Evolutionary conservation across 2,797 vertebrate genomes (phyloP).

Genomic region (Cetoscarus ocellatus): DNA sequence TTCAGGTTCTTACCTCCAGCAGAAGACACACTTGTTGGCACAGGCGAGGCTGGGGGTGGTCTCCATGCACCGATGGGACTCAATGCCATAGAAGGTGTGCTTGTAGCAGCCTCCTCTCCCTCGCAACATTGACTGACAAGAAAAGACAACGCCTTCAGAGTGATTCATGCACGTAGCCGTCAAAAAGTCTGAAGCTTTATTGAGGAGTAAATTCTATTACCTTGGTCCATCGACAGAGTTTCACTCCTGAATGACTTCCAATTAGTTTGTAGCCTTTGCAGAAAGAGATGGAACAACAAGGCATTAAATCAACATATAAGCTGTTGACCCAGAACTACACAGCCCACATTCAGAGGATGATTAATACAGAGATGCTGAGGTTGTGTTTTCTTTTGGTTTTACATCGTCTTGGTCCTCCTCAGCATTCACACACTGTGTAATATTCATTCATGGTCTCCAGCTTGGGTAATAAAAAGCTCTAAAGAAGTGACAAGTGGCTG

Average conservation of each 20-base stretch:
- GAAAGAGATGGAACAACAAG: slow-evolving; percentile 18
- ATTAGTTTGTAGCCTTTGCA: slow-evolving; percentile 93
- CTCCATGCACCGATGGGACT: slow-evolving; percentile 98
- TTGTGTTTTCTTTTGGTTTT: background rate
- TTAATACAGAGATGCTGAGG: background rate
- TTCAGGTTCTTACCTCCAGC: slow-evolving; percentile 90
- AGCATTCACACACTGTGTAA: slow-evolving; percentile 2
- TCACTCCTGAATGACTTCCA: slow-evolving; percentile 96
- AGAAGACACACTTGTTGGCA: slow-evolving; percentile 97
- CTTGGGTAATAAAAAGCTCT: background rate
- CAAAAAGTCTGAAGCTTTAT: background rate
- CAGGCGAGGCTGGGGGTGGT: slow-evolving; percentile 95
- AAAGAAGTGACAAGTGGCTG: background rate
- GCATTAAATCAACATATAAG: background rate
- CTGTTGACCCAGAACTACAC: background rate
- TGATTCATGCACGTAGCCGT: background rate
- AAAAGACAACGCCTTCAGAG: slow-evolving; percentile 5
- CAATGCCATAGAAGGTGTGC: slow-evolving; percentile 96
- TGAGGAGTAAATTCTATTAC: slow-evolving; percentile 70
- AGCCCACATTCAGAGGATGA: background rate
- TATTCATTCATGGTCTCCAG: background rate
- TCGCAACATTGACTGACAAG: slow-evolving; percentile 91
- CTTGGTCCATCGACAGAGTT: slow-evolving; percentile 98
- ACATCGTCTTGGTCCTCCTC: slow-evolving; percentile 1
- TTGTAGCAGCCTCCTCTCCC: slow-evolving; percentile 98